These are phyloP conservation scores for Acrocephalus kingi DNA, from an alignment of 2,113 vertebrate genomes.

Conservation along the genomic window DNA sequence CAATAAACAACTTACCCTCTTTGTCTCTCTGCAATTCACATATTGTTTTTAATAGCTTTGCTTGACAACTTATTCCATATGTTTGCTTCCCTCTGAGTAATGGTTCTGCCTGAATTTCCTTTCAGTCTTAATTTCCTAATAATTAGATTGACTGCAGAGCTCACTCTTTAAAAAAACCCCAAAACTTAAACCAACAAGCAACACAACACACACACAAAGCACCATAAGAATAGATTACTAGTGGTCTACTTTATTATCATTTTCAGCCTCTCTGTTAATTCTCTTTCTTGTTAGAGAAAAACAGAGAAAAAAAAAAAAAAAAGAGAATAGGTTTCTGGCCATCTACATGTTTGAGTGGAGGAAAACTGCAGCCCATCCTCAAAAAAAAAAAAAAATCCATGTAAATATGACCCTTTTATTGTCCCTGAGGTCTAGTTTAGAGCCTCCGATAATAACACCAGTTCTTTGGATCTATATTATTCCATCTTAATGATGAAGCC, in stretches of 20 bases:
- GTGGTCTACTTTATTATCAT: background rate
- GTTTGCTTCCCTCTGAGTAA: constrained; percentile 6
- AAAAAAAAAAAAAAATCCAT: background rate
- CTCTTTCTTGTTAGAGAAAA: background rate
- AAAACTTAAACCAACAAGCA: background rate
- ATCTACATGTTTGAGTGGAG: background rate
- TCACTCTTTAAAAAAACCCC: background rate
- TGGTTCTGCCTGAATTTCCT: background rate
- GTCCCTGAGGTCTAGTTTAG: background rate
- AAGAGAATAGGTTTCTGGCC: background rate
- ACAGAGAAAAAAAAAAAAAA: background rate
- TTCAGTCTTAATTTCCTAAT: constrained; percentile 27
- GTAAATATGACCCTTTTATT: background rate
- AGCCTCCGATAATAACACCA: background rate
- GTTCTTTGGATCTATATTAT: background rate
- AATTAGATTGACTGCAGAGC: background rate
- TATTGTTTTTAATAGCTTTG: constrained; percentile 15
- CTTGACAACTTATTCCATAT: background rate
- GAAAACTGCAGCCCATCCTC: background rate
- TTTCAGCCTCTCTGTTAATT: background rate
- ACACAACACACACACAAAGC: background rate
- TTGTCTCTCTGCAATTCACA: background rate
- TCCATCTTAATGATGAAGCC: background rate
- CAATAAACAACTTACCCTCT: background rate
- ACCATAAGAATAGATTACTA: background rate